Evolutionary conservation across 92 coral and sea anemone genomes (phyloP), one percentile per base, ranked within the genome.

Genomic region (Plumapathes pennacea): DNA sequence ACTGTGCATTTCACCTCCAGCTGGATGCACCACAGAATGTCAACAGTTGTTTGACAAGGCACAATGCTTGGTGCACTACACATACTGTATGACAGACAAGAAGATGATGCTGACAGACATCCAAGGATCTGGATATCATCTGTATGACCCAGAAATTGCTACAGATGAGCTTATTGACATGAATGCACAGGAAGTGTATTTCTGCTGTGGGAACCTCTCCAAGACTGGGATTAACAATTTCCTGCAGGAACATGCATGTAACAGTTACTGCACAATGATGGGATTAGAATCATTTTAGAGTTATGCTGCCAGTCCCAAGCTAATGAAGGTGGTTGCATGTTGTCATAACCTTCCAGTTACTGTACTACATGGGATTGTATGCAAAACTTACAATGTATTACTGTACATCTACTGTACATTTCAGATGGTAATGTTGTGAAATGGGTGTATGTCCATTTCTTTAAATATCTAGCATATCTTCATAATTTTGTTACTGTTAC

Each of bases 71-170:
- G 76, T 80, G 10, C 81, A 80, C 38, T 40, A 80, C 70, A 72
- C 60, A 25, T 64, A 80, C 45, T 20, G 31, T 38, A 49, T 61
- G 25, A 48, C 65, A 30, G 43, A 64, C 52, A 22, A 27, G 32
- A 56, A 80, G 56, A 51, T 73, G 29, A 73, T 80, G 80, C 72
- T 79, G 41, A 55, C 62, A 30, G 74, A 79, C 51, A 71, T 79
- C 26, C 85, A 71, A 54, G 80, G 80, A 26, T 36, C 55, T 38
- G 69, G 69, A 31, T 74, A 39, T 72, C 44, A 50, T 43, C 39
- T 81, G 21, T 74, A 49, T 28, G 88, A 67, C 59, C 82, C 88
- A 34, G 82, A 81, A 62, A 81, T 81, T 64, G 77, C 82, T 50
- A 80, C 87, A 22, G 59, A 62, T 57, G 64, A 57, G 23, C 4